Conservation (phyloP, 1,140 invertebrate genomes). For the Nilaparvata lugens region DNA sequence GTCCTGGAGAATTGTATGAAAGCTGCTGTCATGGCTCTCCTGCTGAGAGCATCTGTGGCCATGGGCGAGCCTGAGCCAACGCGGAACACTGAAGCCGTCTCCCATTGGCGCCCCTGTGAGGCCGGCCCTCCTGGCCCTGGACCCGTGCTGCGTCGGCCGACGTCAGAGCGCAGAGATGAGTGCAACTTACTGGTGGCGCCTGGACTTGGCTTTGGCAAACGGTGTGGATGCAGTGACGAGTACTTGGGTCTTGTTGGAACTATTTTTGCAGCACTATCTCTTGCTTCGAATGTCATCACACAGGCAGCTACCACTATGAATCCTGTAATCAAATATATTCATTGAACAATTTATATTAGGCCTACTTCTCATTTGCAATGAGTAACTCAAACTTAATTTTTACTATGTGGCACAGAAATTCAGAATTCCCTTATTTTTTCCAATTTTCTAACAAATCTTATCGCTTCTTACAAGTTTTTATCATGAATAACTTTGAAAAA, state of each 20-base stretch:
- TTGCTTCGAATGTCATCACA: slow-evolving; percentile 89
- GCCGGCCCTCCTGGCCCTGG: not conserved
- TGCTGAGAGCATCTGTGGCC: slow-evolving; percentile 26
- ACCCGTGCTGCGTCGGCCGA: slow-evolving; percentile 15
- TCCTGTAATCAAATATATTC: slow-evolving; percentile 41
- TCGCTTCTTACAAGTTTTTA: too few species aligned
- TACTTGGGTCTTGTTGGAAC: slow-evolving; percentile 53
- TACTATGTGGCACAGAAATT: too few species aligned
- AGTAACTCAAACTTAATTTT: too few species aligned
- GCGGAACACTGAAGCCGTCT: not conserved
- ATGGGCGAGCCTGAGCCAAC: slow-evolving; percentile 4
- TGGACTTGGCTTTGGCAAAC: slow-evolving; percentile 17
- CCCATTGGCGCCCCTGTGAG: not conserved
- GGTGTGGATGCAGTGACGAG: slow-evolving; percentile 13
- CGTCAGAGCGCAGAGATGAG: slow-evolving; percentile 13
- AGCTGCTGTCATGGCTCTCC: slow-evolving; percentile 55
- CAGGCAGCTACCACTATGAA: slow-evolving; percentile 88
- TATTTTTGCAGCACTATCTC: slow-evolving; percentile 78
- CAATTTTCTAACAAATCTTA: too few species aligned
- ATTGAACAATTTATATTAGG: too few species aligned
- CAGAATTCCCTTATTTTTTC: too few species aligned
- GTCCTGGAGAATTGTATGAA: slow-evolving; percentile 59
- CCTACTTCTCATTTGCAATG: too few species aligned
- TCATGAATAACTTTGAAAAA: too few species aligned
- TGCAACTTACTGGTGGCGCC: slow-evolving; percentile 13